A percentile compares a stretch with the other conserved stretches of the same genome.
phyloP scores from a whole-genome alignment of 2,113 vertebrate genomes.

The Tichodroma muraria region DNA sequence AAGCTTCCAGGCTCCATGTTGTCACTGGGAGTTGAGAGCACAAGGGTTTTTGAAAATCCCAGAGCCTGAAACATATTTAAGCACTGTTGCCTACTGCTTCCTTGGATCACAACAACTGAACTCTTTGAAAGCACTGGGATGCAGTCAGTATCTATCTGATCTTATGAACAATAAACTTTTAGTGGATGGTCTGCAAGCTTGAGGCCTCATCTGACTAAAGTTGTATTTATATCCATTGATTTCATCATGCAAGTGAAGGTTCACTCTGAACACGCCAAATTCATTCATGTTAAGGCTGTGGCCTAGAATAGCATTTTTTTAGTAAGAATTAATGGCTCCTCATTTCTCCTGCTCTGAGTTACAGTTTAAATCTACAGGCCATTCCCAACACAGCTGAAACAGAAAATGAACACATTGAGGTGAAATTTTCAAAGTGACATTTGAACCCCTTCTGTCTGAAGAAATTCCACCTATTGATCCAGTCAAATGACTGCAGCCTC shows the following conservation, averaged over 20 bases:
- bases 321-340: neutral
- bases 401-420: neutral
- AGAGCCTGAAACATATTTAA: neutral
- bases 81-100: neutral
- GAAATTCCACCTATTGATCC: conserved; percentile 33
- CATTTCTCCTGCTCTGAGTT: neutral
- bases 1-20: neutral
- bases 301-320: neutral
- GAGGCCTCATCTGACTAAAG: conserved; percentile 10
- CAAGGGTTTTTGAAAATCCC: neutral
- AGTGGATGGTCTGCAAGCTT: neutral
- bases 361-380: conserved; percentile 6
- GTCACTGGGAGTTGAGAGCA: neutral
- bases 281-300: neutral
- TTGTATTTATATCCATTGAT: neutral
- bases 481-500: neutral
- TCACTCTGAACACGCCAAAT: neutral
- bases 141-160: neutral
- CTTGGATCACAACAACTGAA: neutral
- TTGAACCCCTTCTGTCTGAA: conserved; percentile 11
- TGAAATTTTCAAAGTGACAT: conserved; percentile 24
- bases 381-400: neutral
- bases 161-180: neutral
- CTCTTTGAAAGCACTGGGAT: neutral
- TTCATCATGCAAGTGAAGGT: neutral